Percentiles rank a stretch among this genome's conserved stretches.
These are phyloP conservation scores for Argopecten irradians DNA, from an alignment of 1,140 invertebrate species.

Conservation along the genomic window DNA sequence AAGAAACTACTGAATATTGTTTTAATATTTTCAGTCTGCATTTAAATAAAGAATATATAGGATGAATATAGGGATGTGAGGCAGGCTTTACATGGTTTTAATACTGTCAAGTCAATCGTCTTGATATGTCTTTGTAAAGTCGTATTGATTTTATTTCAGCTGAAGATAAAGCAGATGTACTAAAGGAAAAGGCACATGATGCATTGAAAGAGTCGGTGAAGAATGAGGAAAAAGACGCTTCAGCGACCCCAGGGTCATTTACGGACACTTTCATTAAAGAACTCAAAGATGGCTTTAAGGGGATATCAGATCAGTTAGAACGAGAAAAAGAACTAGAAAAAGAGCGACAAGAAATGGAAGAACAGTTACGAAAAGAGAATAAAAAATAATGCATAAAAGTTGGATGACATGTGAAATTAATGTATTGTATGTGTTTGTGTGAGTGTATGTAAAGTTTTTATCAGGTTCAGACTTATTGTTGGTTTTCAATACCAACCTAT, in stretches of 20 bases:
- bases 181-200: not conserved
- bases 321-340: slow-evolving; percentile 1
- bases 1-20: too few species aligned
- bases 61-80: too few species aligned
- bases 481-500: too few species aligned
- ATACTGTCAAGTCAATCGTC: too few species aligned
- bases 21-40: too few species aligned
- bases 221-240: not conserved
- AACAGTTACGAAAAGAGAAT: not conserved
- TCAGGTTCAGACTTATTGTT: too few species aligned
- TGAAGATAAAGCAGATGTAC: not conserved
- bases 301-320: not conserved
- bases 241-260: not conserved
- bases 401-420: too few species aligned
- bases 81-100: too few species aligned
- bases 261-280: not conserved
- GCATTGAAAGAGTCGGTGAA: not conserved
- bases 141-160: not conserved
- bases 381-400: not conserved
- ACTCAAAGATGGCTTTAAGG: not conserved
- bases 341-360: not conserved
- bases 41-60: too few species aligned
- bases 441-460: too few species aligned
- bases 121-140: too few species aligned
- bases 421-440: too few species aligned